phyloP scores from a whole-genome alignment of 1,140 invertebrate species.

The Ectropis grisescens region DNA sequence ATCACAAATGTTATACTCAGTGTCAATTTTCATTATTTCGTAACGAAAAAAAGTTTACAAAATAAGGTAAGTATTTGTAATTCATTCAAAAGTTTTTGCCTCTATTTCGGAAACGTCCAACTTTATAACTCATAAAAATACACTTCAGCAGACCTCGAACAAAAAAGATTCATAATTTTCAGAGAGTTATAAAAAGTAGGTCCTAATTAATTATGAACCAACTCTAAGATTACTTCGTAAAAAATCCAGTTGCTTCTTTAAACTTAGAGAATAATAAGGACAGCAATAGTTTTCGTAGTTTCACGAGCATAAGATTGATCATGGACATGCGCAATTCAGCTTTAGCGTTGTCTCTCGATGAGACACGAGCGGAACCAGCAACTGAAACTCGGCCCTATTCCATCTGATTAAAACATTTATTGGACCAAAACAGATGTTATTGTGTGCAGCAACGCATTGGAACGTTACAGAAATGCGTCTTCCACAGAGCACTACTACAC shows the following conservation, averaged over 20 bases:
- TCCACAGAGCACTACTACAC: too few relatives aligned
- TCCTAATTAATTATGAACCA: conserved; percentile 7
- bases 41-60: too few relatives aligned
- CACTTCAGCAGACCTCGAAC: conserved; percentile 1
- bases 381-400: conserved; percentile 24
- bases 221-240: too few relatives aligned
- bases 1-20: too few relatives aligned
- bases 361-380: conserved; percentile 15
- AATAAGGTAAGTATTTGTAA: too few relatives aligned
- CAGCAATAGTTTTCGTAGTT: conserved; percentile 54
- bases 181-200: conserved; percentile 11
- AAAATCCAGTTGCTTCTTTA: too few relatives aligned
- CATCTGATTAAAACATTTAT: conserved; percentile 17
- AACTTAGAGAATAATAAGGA: conserved; percentile 46
- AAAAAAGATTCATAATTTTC: conserved; percentile 5
- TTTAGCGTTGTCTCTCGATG: conserved; percentile 26
- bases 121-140: conserved; percentile 16
- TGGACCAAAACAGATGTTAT: conserved; percentile 11
- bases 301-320: conserved; percentile 34
- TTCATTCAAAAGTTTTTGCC: conserved; percentile 13
- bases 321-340: conserved; percentile 49
- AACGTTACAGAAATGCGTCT: conserved; percentile 36
- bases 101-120: conserved; percentile 7
- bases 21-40: too few relatives aligned
- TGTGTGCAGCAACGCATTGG: conserved; percentile 41